Evolutionary conservation across 2,113 vertebrate species (phyloP), one percentile per base, ranked within the genome.

Genomic region (Rynchops niger): DNA sequence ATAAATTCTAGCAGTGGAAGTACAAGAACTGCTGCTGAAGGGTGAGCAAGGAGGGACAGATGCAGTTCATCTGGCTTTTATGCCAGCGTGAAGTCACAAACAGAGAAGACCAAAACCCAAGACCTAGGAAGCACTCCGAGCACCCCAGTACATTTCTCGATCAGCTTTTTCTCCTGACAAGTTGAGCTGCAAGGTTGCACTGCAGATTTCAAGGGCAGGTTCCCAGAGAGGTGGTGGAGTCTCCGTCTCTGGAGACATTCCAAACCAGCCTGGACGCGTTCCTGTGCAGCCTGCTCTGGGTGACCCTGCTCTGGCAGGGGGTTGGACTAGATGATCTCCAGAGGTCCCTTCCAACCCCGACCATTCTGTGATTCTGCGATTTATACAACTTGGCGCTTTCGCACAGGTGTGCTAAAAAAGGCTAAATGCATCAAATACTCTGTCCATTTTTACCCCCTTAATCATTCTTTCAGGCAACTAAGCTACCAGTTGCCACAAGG

Each of bases 51-150:
- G 26, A 69, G 15, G 32, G 17, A 73, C 8, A 83, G 53, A 62
- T 36, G 27, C 13, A 53, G 17, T 34, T 71, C 1, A 3, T 40
- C 21, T 43, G 30, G 21, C 11, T 84, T 78, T 78, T 13, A 5
- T 26, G 9, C 7, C 34, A 66, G 12, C 2, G 11, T 86, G 43
- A 78, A 81, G 23, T 45, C 53, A 61, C 70, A 14, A 91, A 52
- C 1, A 20, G 29, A 29, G 19, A 85, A 49, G 15, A 71, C 11
- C 7, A 74, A 74, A 74, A 15, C 11, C 4, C 19, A 55, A 49
- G 19, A 34, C 9, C 5, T 59, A 20, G 47, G 22, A 71, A 76
- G 22, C 6, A 45, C 25, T 84, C 29, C 0, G 0, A 56, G 34
- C 49, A 12, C 21, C 25, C 32, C 11, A 38, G 2, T 17, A 45